Base-by-base conservation (phyloP, 2,888 invertebrate species). In the Theodoxus fluviatilis region DNA sequence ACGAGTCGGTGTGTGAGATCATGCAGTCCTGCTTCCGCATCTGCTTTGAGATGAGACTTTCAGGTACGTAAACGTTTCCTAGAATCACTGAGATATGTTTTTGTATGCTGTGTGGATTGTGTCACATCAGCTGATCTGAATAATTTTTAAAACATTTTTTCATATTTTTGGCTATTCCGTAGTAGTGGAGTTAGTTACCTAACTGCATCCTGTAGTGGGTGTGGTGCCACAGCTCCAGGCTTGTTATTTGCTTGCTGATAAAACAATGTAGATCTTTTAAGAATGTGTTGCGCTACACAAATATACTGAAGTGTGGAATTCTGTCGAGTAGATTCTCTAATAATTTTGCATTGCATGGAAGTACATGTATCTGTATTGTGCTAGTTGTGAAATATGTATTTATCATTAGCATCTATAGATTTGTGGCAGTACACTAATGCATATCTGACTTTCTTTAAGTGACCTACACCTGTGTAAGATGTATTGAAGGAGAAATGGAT, bases 1-100 rank as follows among this genome's bases (percentile, higher is more conserved):
- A 99, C 86, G 98, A 98, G 86, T 94, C 95, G 83, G 94, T 99
- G 43, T 99, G 98, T 86, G 98, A 98, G 88, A 96, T 99, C 76
- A 95, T 99, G 94, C 92, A 98, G 81, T 96, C 96, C 78, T 98
- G 96, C 88, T 98, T 99, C 88, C 91, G 97, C 59, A 90, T 90
- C 68, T 90, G 89, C 72, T 90, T 99, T 87, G 98, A 98, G 88
- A 93, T 93, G 67, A 91, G 96, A 80, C 90, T 98, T 1, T 94
- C 94, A 88, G 96, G 94, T 87, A 73, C 79, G 82, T 72, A 15
- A 4, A 0, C 49, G 1, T 33, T 12, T 57, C 35, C 37, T 63
- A 15, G 12, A 12, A 22, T 40, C 4, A n/a, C 33, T 37, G 28
- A 64, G n/a, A 40, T 18, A 63, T 37, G 35, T 22, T 33, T 63